These are phyloP conservation scores for Cherax destructor DNA, from an alignment of 1,140 invertebrate genomes.

Conservation along the genomic window DNA sequence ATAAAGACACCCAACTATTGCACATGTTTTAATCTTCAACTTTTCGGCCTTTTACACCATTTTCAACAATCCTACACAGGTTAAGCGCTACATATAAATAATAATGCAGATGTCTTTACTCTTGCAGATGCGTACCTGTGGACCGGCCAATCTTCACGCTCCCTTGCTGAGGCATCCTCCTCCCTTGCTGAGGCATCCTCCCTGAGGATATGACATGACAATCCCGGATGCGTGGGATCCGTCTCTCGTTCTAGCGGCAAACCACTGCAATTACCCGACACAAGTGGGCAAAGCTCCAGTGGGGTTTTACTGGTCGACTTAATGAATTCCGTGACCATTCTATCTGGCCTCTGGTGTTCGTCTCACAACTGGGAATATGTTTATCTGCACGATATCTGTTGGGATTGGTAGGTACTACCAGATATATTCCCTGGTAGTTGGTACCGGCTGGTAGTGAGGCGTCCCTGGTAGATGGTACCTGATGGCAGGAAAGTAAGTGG, in stretches of 20 bases:
- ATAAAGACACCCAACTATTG: too few relatives aligned
- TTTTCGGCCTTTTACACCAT: too few relatives aligned
- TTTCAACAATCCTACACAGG: too few relatives aligned
- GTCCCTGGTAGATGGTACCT: background rate
- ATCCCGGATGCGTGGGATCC: background rate
- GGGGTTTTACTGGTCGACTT: background rate
- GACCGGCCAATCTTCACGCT: background rate
- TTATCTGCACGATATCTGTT: background rate
- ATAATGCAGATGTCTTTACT: too few relatives aligned
- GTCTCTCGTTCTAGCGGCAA: background rate
- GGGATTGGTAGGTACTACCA: background rate
- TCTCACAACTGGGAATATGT: background rate
- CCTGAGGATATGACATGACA: background rate
- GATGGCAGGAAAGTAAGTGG: too few relatives aligned
- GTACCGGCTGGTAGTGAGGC: background rate
- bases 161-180: background rate
- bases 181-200: background rate
- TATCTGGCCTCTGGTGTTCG: conserved; percentile 8
- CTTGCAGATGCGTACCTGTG: background rate
- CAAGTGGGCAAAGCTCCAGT: background rate
- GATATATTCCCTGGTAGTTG: background rate
- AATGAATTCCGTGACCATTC: conserved; percentile 18
- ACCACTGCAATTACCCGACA: background rate
- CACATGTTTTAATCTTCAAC: too few relatives aligned
- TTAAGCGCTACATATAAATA: too few relatives aligned